Base-by-base conservation (phyloP, 2,113 vertebrate genomes). In the Spermophilus dauricus region DNA sequence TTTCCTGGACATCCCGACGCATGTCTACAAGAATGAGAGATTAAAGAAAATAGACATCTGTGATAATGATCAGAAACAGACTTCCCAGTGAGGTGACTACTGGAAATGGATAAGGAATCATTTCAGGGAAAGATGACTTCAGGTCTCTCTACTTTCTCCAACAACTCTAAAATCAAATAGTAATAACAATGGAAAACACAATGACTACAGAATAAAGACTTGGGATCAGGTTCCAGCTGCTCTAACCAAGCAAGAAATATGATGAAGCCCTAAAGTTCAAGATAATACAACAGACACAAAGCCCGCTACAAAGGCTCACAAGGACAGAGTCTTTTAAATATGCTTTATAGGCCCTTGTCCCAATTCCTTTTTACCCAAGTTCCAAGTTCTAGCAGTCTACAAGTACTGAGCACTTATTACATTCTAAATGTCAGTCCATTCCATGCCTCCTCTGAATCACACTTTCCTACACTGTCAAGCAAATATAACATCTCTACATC, bases 1-100 rank as follows among this genome's bases (percentile, higher is more conserved):
- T 99, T 98, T 99, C 99, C 98, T 99, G 99, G 96, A 99, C 99
- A 95, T 99, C 99, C 97, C 99, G 98, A 80, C 99, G 98, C 99
- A 99, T 99, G 98, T 99, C 99, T 99, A 18, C 0, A 63, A 91
- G 53, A 75, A 37, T 17, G 48, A 45, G 34, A 72, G 20, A 18
- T 4, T 10, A 32, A 16, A 88, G 18, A 42, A 63, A 80, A 67
- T 24, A 22, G 72, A 48, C 5, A n/a, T 22, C 18, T 0, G 2
- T 51, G 20, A 67, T 45, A 24, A 34, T 37, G 63, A 83, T 22
- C 34, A 58, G 53, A 51, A 18, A 53, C 4, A 24, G 32, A 56
- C 32, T 51, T 84, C 39, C 37, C 45, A 82, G 4, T 18, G 45
- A 96, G 24, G 37, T 76, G 58, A 92, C 14, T 69, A 20, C 28